These are phyloP conservation scores for Chrysomela aeneicollis DNA, from an alignment of 2,888 invertebrate species.

Conservation along the genomic window DNA sequence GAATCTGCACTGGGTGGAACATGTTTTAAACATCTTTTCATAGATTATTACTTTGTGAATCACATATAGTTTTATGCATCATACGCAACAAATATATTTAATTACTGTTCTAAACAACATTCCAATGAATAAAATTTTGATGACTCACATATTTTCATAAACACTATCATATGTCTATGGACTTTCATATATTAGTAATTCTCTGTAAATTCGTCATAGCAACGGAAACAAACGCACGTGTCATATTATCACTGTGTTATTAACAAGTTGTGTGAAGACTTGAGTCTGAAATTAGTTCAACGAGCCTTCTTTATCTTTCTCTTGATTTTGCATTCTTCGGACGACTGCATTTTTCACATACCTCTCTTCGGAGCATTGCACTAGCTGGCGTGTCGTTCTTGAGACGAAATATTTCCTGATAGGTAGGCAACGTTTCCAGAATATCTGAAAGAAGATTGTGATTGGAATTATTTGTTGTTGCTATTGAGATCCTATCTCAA, in stretches of 20 bases:
- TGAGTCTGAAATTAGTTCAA: conserved; percentile 35
- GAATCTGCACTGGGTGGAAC: too few species aligned
- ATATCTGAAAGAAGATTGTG: background rate
- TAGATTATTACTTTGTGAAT: too few species aligned
- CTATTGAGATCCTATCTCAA: too few species aligned
- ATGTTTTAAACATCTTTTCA: too few species aligned
- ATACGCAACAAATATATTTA: too few species aligned
- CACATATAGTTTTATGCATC: too few species aligned
- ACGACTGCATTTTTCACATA: conserved; percentile 56
- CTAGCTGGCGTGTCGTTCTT: conserved; percentile 49
- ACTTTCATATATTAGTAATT: conserved; percentile 16
- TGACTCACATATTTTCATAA: background rate
- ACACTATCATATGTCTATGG: conserved; percentile 15
- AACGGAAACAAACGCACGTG: conserved; percentile 34
- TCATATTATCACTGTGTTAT: conserved; percentile 38
- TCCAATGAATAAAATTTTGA: too few species aligned
- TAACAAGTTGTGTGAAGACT: conserved; percentile 42
- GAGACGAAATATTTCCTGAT: conserved; percentile 46
- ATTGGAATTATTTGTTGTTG: background rate
- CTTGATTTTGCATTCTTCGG: conserved; percentile 57
- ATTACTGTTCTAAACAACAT: too few species aligned
- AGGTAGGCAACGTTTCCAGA: background rate
- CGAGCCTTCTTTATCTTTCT: conserved; percentile 51
- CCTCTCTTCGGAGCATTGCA: conserved; percentile 56
- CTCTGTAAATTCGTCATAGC: conserved; percentile 21